A percentile compares a stretch with the other conserved stretches of the same genome.
Evolutionary conservation across 2,888 invertebrate genomes (phyloP).

Genomic region (Hypena proboscidalis): DNA sequence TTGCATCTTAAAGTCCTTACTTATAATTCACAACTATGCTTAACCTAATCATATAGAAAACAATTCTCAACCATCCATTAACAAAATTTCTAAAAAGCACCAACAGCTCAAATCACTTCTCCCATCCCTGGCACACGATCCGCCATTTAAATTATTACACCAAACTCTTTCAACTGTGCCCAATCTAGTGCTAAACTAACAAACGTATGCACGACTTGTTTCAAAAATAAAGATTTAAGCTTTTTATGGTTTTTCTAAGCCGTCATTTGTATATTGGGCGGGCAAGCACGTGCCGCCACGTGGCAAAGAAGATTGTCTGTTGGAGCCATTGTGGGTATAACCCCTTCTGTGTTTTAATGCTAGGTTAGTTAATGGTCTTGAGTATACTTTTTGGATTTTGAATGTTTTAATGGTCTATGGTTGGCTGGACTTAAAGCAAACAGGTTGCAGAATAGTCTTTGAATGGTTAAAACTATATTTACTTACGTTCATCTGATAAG

Average conservation of each 20-base stretch:
- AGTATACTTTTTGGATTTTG: conserved; percentile 6
- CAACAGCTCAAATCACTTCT: conserved; percentile 13
- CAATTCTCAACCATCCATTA: too few relatives aligned
- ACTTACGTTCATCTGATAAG: too few relatives aligned
- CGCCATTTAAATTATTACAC: conserved; percentile 57
- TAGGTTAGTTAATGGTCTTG: conserved; percentile 20
- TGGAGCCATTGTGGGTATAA: conserved; percentile 47
- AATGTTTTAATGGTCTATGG: background rate
- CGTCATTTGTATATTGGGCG: conserved; percentile 79
- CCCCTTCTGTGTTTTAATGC: conserved; percentile 40
- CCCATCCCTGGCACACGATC: conserved; percentile 19
- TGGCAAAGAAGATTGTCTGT: conserved; percentile 50
- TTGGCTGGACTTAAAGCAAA: background rate
- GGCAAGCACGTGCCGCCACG: conserved; percentile 70
- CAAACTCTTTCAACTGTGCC: conserved; percentile 43
- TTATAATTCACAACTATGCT: too few relatives aligned
- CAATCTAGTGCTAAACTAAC: conserved; percentile 69
- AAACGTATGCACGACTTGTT: conserved; percentile 77
- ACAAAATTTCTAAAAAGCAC: too few relatives aligned
- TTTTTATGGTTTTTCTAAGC: conserved; percentile 67
- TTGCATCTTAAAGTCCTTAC: too few relatives aligned
- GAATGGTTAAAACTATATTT: too few relatives aligned
- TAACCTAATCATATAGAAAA: too few relatives aligned
- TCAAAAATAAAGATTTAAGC: conserved; percentile 58
- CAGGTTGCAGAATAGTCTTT: too few relatives aligned